A percentile compares a stretch with the other conserved stretches of the same genome.
Conservation (phyloP, 2,113 vertebrate genomes). For the Pristiophorus japonicus region DNA sequence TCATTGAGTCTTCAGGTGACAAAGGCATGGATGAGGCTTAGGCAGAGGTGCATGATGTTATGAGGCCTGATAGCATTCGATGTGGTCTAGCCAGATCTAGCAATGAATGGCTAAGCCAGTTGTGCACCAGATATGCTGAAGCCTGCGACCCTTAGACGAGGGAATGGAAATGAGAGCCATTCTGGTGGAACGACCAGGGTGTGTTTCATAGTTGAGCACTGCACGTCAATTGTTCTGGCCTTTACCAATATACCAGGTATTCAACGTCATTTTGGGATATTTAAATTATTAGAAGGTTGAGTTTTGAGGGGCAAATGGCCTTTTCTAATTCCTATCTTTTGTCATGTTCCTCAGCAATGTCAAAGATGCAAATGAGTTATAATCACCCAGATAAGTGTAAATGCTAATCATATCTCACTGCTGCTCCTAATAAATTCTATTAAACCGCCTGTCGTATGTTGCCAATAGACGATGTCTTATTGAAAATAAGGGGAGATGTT, state of each 20-base stretch:
- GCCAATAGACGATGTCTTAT: neutral
- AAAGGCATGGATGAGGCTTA: neutral
- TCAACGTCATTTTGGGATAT: neutral
- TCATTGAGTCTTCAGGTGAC: neutral
- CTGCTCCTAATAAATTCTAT: neutral
- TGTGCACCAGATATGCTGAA: neutral
- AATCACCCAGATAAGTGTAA: neutral
- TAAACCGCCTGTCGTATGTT: neutral
- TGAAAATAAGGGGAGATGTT: neutral
- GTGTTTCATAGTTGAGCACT: neutral
- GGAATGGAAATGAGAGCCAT: neutral
- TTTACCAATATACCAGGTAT: neutral
- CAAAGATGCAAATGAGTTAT: neutral
- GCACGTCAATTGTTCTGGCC: neutral
- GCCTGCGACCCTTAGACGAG: neutral
- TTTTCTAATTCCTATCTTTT: neutral
- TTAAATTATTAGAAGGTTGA: neutral
- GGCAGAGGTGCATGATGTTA: neutral
- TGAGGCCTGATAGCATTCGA: neutral
- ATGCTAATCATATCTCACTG: neutral
- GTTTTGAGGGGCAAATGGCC: neutral
- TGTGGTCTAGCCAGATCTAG: neutral
- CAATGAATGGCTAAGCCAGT: neutral
- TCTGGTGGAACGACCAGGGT: neutral
- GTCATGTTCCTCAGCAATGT: neutral